Conservation (phyloP, 2,113 vertebrate species). For the Fukomys damarensis region DNA sequence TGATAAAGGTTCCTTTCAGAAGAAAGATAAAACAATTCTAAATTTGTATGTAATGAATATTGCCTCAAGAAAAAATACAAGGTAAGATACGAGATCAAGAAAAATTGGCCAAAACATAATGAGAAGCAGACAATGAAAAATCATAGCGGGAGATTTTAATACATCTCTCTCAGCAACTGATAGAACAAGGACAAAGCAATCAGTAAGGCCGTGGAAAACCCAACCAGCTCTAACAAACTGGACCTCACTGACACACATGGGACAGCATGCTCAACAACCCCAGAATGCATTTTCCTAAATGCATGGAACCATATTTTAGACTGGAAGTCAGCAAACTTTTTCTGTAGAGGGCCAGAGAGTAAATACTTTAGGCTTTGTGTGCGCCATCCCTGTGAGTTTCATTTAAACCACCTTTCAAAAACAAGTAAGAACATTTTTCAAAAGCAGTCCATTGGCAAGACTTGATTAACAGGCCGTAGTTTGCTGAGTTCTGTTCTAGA, state of each 20-base stretch:
- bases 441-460: neutral
- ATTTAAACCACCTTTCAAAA: neutral
- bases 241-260: neutral
- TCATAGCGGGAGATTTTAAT: neutral
- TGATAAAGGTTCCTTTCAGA: constrained; percentile 12
- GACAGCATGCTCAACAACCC: neutral
- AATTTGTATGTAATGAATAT: constrained; percentile 39
- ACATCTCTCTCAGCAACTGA: neutral
- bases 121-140: neutral
- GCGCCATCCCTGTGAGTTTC: neutral
- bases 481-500: neutral
- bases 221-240: neutral
- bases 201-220: neutral
- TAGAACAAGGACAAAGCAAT: neutral
- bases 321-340: neutral
- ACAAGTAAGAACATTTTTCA: neutral
- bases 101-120: constrained; percentile 21
- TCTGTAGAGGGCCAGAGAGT: neutral
- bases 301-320: neutral
- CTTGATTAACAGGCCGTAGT: neutral
- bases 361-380: neutral
- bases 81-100: constrained; percentile 27
- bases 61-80: constrained; percentile 8
- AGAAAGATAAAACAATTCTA: constrained; percentile 38
- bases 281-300: neutral